Evolutionary conservation across 2,888 invertebrate genomes (phyloP), one percentile per base, ranked within the genome.

Genomic region (Cylloceria caligata): DNA sequence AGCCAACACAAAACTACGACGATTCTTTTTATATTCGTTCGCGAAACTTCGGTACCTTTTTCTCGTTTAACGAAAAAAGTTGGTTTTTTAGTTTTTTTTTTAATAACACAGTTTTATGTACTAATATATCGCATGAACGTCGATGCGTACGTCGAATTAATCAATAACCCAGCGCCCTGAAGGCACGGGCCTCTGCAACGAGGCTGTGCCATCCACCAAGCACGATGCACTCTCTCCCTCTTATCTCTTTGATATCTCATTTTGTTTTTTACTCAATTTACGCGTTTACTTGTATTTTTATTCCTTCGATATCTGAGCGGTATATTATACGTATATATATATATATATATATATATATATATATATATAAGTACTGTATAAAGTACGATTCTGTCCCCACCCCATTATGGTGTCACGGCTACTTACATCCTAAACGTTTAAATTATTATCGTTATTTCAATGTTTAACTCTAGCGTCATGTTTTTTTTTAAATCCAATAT

Each of bases 401-500:
- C 65, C 71, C 72, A 60, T 83, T 68, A 81, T 73, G 73, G 78
- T 78, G 79, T 84, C 84, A 85, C 78, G 82, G 83, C 86, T 86
- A 84, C 84, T 85, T 86, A 86, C 45, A 57, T 49, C 60, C 77
- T 84, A 84, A 45, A 82, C 69, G 65, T 81, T 84, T 81, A 80
- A 64, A 83, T 86, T 83, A 80, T 80, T 80, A 83, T 85, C 76
- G 76, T 81, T 85, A 72, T 81, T 34, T 80, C 79, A 67, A 84
- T 81, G 57, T 84, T 82, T 81, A 75, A 77, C 24, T 77, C 68
- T 84, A 82, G 21, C 68, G 65, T 77, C 74, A 68, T 76, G 72
- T 71, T 62, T 67, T 62, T 81, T 75, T 74, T 27, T 55, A 13
- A 72, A 74, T 77, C 73, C 78, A 83, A 79, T 83, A 81, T 75